Percentiles rank a stretch among this genome's conserved stretches.
Conservation (phyloP, 2,113 vertebrate species). For the Pseudopipra pipra region DNA sequence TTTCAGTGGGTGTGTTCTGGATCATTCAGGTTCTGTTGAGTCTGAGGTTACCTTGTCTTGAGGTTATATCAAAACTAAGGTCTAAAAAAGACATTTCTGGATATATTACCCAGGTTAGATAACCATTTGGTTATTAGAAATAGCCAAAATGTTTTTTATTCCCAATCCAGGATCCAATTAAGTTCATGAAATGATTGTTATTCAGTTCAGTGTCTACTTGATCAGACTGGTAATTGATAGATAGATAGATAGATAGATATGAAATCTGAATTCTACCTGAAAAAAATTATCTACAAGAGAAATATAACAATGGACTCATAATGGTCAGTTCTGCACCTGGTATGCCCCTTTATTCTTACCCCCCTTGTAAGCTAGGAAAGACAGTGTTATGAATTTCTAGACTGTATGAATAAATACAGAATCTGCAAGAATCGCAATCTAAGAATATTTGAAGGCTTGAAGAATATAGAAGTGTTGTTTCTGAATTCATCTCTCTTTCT, state of each 20-base stretch:
- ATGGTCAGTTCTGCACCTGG: rapidly evolving
- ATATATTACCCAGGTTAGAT: background rate
- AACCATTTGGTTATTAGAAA: background rate
- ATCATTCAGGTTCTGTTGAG: background rate
- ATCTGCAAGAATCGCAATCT: background rate
- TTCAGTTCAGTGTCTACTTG: background rate
- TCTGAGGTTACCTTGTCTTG: background rate
- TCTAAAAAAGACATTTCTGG: background rate
- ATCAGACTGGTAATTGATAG: background rate
- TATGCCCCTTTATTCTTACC: background rate
- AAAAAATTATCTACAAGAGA: background rate
- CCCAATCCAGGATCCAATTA: background rate
- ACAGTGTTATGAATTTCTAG: background rate
- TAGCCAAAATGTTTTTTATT: background rate
- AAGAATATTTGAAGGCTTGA: background rate
- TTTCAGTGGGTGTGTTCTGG: background rate
- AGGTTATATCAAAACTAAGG: background rate
- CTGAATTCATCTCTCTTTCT: background rate
- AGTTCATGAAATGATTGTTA: background rate
- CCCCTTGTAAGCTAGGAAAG: background rate
- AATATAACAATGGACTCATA: background rate
- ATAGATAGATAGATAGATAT: background rate
- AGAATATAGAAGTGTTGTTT: background rate
- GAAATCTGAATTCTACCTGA: background rate
- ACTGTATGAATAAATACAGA: background rate